These are phyloP conservation scores for Eledone cirrhosa DNA, from an alignment of 2,888 invertebrate genomes.

Conservation along the genomic window DNA sequence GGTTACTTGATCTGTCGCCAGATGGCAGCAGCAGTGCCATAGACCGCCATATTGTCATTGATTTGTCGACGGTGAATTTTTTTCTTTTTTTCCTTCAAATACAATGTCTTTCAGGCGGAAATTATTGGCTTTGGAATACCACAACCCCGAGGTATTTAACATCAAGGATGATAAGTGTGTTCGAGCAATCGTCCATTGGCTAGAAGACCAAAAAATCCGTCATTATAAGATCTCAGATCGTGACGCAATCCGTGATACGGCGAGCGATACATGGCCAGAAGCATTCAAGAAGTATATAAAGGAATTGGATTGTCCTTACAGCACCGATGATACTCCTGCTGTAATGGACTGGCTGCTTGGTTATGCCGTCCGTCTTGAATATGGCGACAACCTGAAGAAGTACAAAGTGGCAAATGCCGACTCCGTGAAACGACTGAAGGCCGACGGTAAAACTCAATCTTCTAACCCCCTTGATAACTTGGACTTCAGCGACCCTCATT, in stretches of 20 bases:
- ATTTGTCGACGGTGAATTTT: too few species aligned
- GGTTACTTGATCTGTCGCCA: too few species aligned
- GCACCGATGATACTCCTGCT: constrained; percentile 72
- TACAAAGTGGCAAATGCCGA: constrained; percentile 77
- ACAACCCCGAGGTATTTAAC: constrained; percentile 77
- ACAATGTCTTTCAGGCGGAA: constrained; percentile 80
- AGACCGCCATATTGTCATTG: not conserved
- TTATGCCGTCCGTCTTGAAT: constrained; percentile 84
- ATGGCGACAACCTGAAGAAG: constrained; percentile 79
- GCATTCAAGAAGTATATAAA: constrained; percentile 79
- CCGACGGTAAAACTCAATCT: constrained; percentile 72
- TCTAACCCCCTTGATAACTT: constrained; percentile 62
- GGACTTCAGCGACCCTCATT: constrained; percentile 76
- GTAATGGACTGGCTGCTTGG: constrained; percentile 87
- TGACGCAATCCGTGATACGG: constrained; percentile 76
- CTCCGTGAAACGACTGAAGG: constrained; percentile 69
- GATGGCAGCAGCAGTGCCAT: not conserved
- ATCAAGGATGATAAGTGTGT: constrained; percentile 73
- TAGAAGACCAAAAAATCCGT: constrained; percentile 93
- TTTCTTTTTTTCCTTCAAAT: constrained; percentile 70
- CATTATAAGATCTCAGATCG: constrained; percentile 86
- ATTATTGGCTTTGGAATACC: constrained; percentile 81
- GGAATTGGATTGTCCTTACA: constrained; percentile 79
- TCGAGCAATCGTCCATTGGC: constrained; percentile 78
- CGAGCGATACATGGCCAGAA: constrained; percentile 76